A percentile compares a stretch with the other conserved stretches of the same genome.
These are phyloP conservation scores for Cottus gobio DNA, from an alignment of 2,113 vertebrate species.

Conservation along the genomic window DNA sequence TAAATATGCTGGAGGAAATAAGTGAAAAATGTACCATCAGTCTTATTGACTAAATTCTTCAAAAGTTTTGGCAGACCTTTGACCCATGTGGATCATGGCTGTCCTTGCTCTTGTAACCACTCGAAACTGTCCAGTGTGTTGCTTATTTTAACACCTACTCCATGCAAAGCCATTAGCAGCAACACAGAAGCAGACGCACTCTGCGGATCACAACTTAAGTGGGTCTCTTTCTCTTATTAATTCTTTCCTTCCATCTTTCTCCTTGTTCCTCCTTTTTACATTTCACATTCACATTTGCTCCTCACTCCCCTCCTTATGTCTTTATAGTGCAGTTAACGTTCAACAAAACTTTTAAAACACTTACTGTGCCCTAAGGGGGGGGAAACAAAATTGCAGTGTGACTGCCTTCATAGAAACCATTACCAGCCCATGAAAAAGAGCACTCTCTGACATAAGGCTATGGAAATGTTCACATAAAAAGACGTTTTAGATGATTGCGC, in stretches of 20 bases:
- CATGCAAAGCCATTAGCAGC: constrained; percentile 35
- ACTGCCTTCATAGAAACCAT: constrained; percentile 50
- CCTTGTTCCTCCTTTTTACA: constrained; percentile 10
- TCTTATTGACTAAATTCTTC: background rate
- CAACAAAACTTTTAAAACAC: constrained; percentile 40
- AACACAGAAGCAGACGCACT: constrained; percentile 9
- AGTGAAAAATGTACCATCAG: background rate
- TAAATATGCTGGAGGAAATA: background rate
- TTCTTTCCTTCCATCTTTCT: background rate
- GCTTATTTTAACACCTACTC: constrained; percentile 13
- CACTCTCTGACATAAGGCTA: constrained; percentile 48
- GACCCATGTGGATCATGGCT: background rate
- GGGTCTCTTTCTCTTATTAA: background rate
- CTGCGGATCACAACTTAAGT: background rate
- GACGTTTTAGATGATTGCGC: constrained; percentile 14
- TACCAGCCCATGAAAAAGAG: constrained; percentile 24
- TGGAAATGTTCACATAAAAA: constrained; percentile 33
- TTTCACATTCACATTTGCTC: constrained; percentile 15
- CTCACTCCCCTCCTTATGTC: constrained; percentile 23
- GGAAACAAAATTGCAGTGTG: constrained; percentile 30
- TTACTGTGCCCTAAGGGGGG: background rate
- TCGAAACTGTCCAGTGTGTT: background rate
- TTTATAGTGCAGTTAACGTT: constrained; percentile 17
- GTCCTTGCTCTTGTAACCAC: constrained; percentile 28
- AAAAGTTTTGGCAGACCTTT: background rate